These are phyloP conservation scores for Redunca redunca DNA, from an alignment of 2,113 vertebrate genomes.

Conservation along the genomic window DNA sequence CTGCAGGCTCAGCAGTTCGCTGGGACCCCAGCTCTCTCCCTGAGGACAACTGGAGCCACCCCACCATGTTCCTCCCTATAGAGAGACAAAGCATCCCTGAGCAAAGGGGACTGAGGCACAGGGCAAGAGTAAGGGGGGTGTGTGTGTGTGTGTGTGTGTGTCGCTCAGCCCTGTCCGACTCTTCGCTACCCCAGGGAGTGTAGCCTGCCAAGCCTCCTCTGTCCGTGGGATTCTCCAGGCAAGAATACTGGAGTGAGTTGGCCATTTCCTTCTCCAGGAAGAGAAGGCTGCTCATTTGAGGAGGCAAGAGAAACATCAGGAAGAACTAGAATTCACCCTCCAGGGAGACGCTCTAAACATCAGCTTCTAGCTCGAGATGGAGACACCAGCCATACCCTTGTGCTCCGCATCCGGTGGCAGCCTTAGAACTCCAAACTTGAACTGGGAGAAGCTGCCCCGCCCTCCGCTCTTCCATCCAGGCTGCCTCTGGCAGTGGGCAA, in stretches of 20 bases:
- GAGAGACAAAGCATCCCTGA: background rate
- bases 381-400: background rate
- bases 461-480: background rate
- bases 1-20: accelerated
- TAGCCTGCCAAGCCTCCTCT: background rate
- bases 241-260: background rate
- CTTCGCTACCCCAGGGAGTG: background rate
- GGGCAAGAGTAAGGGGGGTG: background rate
- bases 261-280: background rate
- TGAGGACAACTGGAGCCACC: background rate
- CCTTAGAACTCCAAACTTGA: background rate
- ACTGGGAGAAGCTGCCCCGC: background rate
- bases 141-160: background rate
- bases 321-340: background rate
- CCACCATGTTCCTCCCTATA: background rate
- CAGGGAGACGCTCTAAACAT: background rate
- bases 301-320: background rate
- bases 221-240: background rate
- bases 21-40: background rate
- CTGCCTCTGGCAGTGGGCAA: background rate
- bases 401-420: background rate
- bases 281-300: background rate
- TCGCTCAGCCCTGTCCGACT: background rate
- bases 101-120: accelerated
- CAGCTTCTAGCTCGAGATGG: background rate